These are phyloP conservation scores for Nycticorax nycticorax DNA, from an alignment of 2,113 vertebrate genomes.

Conservation along the genomic window DNA sequence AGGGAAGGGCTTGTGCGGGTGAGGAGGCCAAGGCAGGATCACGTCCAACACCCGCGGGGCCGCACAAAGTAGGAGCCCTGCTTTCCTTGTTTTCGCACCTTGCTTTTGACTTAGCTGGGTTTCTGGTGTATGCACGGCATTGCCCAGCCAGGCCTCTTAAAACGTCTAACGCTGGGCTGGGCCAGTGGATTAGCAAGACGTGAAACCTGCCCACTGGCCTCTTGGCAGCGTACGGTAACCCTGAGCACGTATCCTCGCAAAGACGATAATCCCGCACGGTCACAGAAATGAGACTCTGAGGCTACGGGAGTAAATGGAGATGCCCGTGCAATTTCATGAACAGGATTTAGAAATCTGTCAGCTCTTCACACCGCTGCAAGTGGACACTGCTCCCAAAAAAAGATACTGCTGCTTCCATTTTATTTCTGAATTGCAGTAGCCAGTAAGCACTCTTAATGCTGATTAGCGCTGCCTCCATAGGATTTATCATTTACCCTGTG, in stretches of 20 bases:
- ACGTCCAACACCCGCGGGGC: rapidly evolving
- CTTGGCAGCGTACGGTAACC: neutral
- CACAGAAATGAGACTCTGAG: neutral
- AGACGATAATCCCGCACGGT: neutral
- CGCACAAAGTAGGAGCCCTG: neutral
- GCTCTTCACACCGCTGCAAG: neutral
- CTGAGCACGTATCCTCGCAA: neutral
- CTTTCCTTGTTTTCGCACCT: neutral
- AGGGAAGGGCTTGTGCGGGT: neutral
- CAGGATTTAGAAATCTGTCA: neutral
- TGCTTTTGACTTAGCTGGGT: neutral
- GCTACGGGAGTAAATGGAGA: neutral
- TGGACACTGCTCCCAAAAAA: neutral
- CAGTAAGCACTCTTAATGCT: neutral
- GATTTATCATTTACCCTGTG: neutral
- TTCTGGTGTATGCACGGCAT: neutral
- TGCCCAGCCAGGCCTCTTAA: neutral
- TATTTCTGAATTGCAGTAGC: neutral
- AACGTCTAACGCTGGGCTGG: neutral
- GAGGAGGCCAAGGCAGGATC: neutral
- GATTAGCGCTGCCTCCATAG: neutral
- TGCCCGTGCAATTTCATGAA: neutral
- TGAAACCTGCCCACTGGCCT: neutral
- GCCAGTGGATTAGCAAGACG: neutral
- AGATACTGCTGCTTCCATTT: neutral